phyloP scores from a whole-genome alignment of 1,140 invertebrate genomes.

The Portunus trituberculatus region DNA sequence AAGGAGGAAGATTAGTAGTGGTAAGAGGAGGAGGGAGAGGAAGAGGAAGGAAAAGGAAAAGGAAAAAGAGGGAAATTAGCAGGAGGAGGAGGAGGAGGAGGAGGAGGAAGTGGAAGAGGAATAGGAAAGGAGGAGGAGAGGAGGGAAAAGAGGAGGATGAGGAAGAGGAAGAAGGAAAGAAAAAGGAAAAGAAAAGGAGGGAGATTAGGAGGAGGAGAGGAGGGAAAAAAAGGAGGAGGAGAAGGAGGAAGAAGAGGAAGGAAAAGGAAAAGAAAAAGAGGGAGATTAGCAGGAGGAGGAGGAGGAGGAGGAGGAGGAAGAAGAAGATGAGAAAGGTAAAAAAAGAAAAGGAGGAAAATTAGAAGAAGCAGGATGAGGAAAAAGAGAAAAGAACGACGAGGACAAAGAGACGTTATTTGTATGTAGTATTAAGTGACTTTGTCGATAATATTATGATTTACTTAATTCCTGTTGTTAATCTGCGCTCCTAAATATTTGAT shows the following conservation, averaged over 20 bases:
- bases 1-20: no score
- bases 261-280: neutral
- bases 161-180: neutral
- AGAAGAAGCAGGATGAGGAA: neutral
- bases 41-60: no score
- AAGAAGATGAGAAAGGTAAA: no score
- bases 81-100: no score
- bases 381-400: neutral
- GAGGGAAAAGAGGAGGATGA: neutral
- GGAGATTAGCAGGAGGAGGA: neutral
- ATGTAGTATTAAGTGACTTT: neutral
- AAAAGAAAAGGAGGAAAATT: no score
- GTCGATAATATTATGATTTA: no score
- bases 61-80: no score
- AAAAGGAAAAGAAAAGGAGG: neutral
- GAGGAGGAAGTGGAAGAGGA: no score
- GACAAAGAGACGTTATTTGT: neutral
- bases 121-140: neutral
- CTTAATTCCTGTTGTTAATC: no score
- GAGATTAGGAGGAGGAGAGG: neutral
- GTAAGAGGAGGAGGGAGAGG: no score
- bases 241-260: neutral
- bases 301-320: neutral
- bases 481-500: no score
- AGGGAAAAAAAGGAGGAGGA: neutral